These are phyloP conservation scores for Ranitomeya variabilis DNA, from an alignment of 2,113 vertebrate genomes.

Conservation along the genomic window DNA sequence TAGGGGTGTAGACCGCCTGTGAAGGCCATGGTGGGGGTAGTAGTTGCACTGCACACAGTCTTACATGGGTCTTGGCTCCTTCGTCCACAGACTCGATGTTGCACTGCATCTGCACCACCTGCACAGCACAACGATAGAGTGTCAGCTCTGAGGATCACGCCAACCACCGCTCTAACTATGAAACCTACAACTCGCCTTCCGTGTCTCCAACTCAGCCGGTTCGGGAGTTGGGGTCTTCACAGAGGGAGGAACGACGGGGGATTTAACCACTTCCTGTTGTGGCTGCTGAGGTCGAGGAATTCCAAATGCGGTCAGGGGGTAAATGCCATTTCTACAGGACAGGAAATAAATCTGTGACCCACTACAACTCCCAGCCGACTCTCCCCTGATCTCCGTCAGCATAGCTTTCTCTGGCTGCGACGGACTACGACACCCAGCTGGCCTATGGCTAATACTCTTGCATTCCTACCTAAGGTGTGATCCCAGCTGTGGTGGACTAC, in stretches of 20 bases:
- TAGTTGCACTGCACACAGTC: conserved; percentile 57
- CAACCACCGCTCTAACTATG: not conserved
- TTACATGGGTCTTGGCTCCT: conserved; percentile 91
- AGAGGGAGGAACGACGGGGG: conserved; percentile 91
- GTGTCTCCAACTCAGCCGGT: conserved; percentile 92
- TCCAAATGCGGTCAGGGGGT: conserved; percentile 93
- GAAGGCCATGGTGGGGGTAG: not conserved
- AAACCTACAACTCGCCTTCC: conserved; percentile 79
- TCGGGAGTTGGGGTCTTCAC: conserved; percentile 96
- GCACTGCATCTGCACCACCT: conserved; percentile 99
- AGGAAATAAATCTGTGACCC: not conserved
- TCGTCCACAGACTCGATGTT: conserved; percentile 97
- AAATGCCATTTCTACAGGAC: conserved; percentile 90
- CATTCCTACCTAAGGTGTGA: too few species aligned
- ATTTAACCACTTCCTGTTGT: conserved; percentile 92
- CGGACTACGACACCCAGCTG: not conserved
- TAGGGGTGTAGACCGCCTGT: too few species aligned
- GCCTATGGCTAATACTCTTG: too few species aligned
- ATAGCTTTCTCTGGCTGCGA: not conserved
- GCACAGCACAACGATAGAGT: conserved; percentile 39
- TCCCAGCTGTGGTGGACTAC: not conserved
- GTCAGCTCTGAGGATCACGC: not conserved
- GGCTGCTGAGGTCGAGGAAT: conserved; percentile 92
- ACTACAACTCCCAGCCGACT: not conserved
- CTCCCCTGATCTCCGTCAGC: not conserved